phyloP scores from a whole-genome alignment of 1,140 invertebrate genomes.

The Brachionus manjavacas region DNA sequence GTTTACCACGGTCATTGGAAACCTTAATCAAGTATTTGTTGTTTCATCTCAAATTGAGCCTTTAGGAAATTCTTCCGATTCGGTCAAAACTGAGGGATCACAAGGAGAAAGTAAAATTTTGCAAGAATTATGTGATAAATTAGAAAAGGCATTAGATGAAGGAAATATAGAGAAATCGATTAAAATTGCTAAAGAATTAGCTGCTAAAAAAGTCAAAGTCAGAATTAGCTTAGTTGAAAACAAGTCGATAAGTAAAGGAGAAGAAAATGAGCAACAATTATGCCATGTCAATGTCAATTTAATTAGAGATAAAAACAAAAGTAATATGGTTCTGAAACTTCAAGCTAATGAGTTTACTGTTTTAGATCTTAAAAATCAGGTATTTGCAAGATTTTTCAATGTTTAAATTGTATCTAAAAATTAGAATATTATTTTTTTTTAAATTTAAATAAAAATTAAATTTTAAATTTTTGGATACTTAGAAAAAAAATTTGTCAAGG shows the following conservation, averaged over 20 bases:
- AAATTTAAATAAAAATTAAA: background rate
- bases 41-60: background rate
- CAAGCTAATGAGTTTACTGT: background rate
- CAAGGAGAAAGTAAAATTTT: background rate
- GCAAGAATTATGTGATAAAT: background rate
- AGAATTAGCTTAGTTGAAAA: background rate
- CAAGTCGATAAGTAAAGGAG: background rate
- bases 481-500: background rate
- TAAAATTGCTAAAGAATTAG: background rate
- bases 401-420: background rate
- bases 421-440: background rate
- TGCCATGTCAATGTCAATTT: background rate
- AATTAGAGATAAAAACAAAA: background rate
- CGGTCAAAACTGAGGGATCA: background rate
- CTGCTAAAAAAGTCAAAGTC: background rate
- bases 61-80: background rate
- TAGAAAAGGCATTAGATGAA: background rate
- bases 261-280: background rate
- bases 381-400: background rate
- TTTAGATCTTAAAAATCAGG: constrained; percentile 1
- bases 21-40: background rate
- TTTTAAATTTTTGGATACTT: background rate
- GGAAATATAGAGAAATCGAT: background rate
- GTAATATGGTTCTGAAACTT: background rate
- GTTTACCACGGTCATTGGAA: background rate